Evolutionary conservation across 1,140 invertebrate species (phyloP).

Genomic region (Ladona fulva): DNA sequence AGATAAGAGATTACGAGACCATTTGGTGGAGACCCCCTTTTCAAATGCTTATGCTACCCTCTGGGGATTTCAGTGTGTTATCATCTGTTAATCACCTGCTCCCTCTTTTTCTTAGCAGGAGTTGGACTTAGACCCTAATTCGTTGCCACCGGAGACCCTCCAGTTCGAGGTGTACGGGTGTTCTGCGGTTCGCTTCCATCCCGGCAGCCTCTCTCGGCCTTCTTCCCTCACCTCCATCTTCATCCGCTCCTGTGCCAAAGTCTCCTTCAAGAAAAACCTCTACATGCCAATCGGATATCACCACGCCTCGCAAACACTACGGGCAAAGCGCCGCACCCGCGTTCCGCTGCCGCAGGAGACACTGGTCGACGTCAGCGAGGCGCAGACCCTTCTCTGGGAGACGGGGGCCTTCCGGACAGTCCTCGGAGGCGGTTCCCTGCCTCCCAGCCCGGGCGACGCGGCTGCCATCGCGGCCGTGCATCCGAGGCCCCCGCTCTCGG

Average conservation of each 20-base stretch:
- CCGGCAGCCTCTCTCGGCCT: slow-evolving; percentile 36
- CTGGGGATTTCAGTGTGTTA: too few relatives aligned
- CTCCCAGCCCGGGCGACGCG: slow-evolving; percentile 28
- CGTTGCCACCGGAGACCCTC: slow-evolving; percentile 41
- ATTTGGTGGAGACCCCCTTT: too few relatives aligned
- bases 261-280: background rate
- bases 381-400: slow-evolving; percentile 44
- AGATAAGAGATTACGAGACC: too few relatives aligned
- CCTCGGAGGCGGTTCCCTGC: background rate
- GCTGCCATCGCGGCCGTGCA: background rate
- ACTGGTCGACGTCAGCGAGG: slow-evolving; percentile 42
- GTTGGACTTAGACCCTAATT: slow-evolving; percentile 41
- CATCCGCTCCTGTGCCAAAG: background rate
- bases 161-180: slow-evolving; percentile 49
- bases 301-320: slow-evolving; percentile 31
- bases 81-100: too few relatives aligned
- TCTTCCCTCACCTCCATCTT: background rate
- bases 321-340: slow-evolving; percentile 38
- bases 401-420: slow-evolving; percentile 43
- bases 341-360: slow-evolving; percentile 42
- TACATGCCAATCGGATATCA: background rate
- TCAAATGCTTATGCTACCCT: too few relatives aligned
- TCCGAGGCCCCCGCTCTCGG: slow-evolving; percentile 42
- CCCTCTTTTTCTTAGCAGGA: slow-evolving; percentile 34
- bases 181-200: slow-evolving; percentile 44